Evolutionary conservation across 2,797 vertebrate genomes (phyloP).

Genomic region (Cynodonichthys magdalenae): DNA sequence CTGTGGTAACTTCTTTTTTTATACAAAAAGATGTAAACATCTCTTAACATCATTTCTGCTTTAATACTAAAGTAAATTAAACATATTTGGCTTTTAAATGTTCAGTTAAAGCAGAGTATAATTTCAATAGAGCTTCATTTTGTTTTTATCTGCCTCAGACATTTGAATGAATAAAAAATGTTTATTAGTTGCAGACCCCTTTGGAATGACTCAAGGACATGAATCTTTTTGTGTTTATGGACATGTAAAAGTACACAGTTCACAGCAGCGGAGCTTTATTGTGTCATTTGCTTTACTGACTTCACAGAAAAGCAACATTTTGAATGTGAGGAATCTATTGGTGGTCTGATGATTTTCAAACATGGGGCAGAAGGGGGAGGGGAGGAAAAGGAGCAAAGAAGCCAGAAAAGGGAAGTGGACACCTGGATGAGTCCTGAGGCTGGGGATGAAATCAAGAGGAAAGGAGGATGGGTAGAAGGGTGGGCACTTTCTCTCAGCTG

Average conservation of each 20-base stretch:
- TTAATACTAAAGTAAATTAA: not conserved
- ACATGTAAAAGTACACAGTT: not conserved
- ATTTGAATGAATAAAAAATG: not conserved
- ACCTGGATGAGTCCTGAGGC: conserved; percentile 76
- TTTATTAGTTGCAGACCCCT: not conserved
- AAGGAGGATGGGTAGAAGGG: conserved; percentile 42
- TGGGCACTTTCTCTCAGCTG: conserved; percentile 71
- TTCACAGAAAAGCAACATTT: conserved; percentile 2
- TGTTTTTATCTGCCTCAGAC: not conserved
- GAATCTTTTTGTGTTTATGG: not conserved
- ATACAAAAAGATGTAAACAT: too few species aligned
- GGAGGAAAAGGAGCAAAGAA: conserved; percentile 27
- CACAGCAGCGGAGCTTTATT: not conserved
- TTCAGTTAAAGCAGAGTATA: not conserved
- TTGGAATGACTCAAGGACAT: not conserved
- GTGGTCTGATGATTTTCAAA: conserved; percentile 31
- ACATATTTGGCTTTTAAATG: not conserved
- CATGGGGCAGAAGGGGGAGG: conserved; percentile 15
- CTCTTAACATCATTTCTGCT: not conserved
- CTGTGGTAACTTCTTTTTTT: not conserved
- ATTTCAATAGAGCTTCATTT: too few species aligned
- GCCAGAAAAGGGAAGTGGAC: conserved; percentile 58
- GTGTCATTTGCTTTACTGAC: not conserved
- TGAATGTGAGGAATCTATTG: conserved; percentile 29
- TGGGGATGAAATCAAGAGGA: conserved; percentile 46